These are phyloP conservation scores for Dasysyrphus albostriatus DNA, from an alignment of 2,888 invertebrate species.

Conservation along the genomic window DNA sequence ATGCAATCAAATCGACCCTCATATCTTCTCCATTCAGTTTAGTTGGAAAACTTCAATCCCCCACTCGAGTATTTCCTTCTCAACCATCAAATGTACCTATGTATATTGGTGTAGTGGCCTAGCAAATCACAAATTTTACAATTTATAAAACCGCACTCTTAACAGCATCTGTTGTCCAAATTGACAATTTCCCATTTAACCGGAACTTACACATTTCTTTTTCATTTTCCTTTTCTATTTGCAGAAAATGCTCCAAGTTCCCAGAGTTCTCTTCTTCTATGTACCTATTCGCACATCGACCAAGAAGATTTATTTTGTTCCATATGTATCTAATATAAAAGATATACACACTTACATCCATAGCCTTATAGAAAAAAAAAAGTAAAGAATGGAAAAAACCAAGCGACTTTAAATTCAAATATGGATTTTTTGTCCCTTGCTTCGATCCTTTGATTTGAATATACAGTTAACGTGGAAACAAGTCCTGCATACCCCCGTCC, in stretches of 20 bases:
- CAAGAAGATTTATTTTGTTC: conserved; percentile 53
- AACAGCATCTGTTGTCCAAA: conserved; percentile 77
- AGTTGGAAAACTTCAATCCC: neutral
- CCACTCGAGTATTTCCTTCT: neutral
- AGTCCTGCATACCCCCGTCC: neutral
- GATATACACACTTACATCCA: neutral
- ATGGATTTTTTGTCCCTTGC: conserved; percentile 33
- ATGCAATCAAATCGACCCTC: conserved; percentile 15
- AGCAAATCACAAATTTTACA: conserved; percentile 58
- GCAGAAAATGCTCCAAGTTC: conserved; percentile 28
- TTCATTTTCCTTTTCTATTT: conserved; percentile 48
- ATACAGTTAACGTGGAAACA: conserved; percentile 18
- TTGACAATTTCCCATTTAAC: conserved; percentile 77
- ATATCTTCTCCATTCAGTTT: neutral
- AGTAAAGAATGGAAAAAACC: neutral
- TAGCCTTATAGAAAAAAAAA: conserved; percentile 5
- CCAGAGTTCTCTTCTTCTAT: conserved; percentile 1
- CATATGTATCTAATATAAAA: conserved; percentile 44
- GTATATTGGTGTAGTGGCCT: neutral
- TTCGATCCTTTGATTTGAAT: conserved; percentile 43
- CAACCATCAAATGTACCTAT: neutral
- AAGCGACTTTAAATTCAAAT: conserved; percentile 42
- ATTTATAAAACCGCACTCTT: conserved; percentile 77
- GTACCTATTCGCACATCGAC: neutral
- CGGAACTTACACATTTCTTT: conserved; percentile 60